Conservation (phyloP, 2,888 invertebrate species). For the Globia sparganii region DNA sequence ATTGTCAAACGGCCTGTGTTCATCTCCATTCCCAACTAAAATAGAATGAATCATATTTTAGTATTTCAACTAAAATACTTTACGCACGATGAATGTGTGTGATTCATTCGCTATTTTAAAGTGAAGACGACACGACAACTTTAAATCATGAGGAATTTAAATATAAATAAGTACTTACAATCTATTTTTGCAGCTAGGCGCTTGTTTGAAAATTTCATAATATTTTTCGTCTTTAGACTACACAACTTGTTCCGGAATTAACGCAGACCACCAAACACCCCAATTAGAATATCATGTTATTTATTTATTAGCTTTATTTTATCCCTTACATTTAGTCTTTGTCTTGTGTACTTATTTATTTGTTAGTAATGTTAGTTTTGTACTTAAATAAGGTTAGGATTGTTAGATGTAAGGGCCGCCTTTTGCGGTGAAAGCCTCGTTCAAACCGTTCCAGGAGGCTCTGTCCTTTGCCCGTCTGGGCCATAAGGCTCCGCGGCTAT, state of each 20-base stretch:
- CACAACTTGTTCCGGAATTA: neutral
- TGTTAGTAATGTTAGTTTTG: too few species aligned
- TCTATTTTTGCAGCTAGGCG: slow-evolving; percentile 19
- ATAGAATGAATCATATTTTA: slow-evolving; percentile 51
- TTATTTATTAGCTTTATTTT: too few species aligned
- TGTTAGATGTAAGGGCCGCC: too few species aligned
- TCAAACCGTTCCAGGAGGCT: too few species aligned
- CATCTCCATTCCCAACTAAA: slow-evolving; percentile 21
- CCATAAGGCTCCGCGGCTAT: too few species aligned
- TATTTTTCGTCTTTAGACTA: neutral
- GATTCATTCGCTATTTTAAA: slow-evolving; percentile 54
- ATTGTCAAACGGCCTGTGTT: slow-evolving; percentile 34
- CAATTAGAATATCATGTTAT: too few species aligned
- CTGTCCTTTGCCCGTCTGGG: too few species aligned
- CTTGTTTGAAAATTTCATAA: slow-evolving; percentile 10
- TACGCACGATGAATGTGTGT: slow-evolving; percentile 37
- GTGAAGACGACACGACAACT: slow-evolving; percentile 26
- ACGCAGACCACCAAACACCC: neutral
- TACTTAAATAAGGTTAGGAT: too few species aligned
- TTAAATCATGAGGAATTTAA: slow-evolving; percentile 35
- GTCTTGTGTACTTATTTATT: too few species aligned
- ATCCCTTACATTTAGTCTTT: too few species aligned
- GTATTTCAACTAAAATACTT: slow-evolving; percentile 44
- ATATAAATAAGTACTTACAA: slow-evolving; percentile 17
- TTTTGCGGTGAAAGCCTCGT: too few species aligned